Evolutionary conservation across 2,113 vertebrate species (phyloP).

Genomic region (Mus pahari): DNA sequence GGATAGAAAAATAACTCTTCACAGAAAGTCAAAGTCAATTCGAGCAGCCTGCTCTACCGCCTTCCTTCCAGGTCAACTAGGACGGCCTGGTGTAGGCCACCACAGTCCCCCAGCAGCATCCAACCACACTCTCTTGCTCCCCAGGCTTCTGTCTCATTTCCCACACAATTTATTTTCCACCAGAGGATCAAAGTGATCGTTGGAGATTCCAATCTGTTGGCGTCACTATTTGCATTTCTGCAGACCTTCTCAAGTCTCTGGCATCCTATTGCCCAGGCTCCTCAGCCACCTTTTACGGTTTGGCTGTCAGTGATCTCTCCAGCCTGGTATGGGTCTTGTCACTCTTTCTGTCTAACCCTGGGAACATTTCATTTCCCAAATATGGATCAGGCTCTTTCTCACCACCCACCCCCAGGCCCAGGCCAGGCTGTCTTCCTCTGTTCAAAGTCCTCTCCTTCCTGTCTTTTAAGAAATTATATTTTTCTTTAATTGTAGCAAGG

Average conservation of each 20-base stretch:
- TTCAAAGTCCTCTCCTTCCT: neutral
- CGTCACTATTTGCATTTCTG: neutral
- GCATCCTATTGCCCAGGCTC: neutral
- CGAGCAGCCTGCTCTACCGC: neutral
- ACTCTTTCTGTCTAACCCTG: neutral
- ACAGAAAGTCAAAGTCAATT: neutral
- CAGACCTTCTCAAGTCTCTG: neutral
- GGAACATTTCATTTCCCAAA: neutral
- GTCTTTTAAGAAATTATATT: neutral
- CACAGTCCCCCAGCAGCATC: neutral
- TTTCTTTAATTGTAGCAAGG: neutral
- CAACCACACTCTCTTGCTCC: neutral
- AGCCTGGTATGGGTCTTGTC: neutral
- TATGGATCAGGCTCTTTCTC: neutral
- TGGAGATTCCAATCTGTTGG: neutral
- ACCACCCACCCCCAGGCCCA: no score
- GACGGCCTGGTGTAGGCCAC: neutral
- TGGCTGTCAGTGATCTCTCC: neutral
- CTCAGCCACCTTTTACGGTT: neutral
- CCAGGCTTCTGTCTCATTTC: neutral
- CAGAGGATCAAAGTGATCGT: conserved; percentile 36
- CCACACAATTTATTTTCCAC: conserved; percentile 12
- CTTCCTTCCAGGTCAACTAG: neutral
- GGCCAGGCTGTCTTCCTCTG: neutral
- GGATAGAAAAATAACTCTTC: neutral